These are phyloP conservation scores for Actinia equina DNA, from an alignment of 64 coral and sea anemone species.

Conservation along the genomic window DNA sequence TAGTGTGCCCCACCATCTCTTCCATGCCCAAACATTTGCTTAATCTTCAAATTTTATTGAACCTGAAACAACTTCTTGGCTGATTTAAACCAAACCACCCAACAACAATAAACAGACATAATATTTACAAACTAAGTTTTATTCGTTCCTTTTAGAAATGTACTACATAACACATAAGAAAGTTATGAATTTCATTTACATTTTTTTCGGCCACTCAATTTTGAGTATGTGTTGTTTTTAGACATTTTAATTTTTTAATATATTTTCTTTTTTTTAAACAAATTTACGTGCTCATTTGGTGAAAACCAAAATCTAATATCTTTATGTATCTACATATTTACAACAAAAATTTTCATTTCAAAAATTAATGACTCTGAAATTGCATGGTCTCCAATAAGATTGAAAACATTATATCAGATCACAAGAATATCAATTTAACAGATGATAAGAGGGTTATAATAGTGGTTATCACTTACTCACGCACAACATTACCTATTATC, in stretches of 20 bases:
- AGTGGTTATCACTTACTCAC: constrained; percentile 3
- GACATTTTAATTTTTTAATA: not conserved
- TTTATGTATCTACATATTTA: not conserved
- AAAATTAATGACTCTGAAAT: no score
- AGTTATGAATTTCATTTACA: not conserved
- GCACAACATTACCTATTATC: constrained; percentile 13
- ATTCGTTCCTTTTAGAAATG: not conserved
- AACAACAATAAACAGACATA: not conserved
- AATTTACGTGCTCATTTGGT: not conserved
- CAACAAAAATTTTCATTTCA: not conserved
- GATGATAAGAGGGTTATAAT: not conserved
- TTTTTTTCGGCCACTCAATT: no score
- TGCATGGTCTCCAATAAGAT: no score
- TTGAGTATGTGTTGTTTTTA: no score
- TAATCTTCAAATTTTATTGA: no score
- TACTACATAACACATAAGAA: no score
- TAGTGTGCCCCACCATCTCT: no score
- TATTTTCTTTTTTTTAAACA: not conserved
- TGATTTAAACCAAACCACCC: no score
- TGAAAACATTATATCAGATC: no score
- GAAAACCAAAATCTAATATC: not conserved
- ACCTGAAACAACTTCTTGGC: no score
- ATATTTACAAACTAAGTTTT: not conserved
- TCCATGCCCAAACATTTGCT: no score
- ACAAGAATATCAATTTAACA: not conserved